Base-by-base conservation (phyloP, 2,888 invertebrate genomes). In the Notodonta ziczac region DNA sequence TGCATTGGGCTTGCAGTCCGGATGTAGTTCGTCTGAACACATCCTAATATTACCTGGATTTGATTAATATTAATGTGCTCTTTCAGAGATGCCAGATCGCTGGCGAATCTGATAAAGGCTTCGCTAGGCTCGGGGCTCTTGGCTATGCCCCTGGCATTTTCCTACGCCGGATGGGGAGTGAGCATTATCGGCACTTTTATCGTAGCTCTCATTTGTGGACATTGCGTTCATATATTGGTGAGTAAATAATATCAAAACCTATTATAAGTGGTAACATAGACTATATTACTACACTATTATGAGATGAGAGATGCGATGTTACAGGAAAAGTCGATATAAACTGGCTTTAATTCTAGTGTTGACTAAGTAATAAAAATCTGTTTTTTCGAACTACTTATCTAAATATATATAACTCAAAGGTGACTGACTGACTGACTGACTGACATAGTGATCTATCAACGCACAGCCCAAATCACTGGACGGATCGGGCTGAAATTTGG, bases 121-220 rank as follows among this genome's bases (percentile, higher is more conserved):
- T 94, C 94, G 0, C 90, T 97, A 46, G 97, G 97, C 0, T 97
- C 96, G 0, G 97, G 97, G 3, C 94, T 97, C 51, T 88, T 97
- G 56, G 96, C 97, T 5, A 95, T 97, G 89, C 96, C 97, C 0
- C 83, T 95, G 62, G 96, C 96, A 4, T 95, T 96, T 76, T 94
- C 95, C 53, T 95, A 96, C 83, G 94, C 96, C 13, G 97, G 97
- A 32, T 92, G 96, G 76, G 92, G 94, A 67, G 93, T 96, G 12
- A 96, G 96, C 6, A 86, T 95, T 9, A 80, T 94, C 10, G 95
- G 96, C 0, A 93, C 94, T 4, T 56, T 91, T 13, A 69, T 93
- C 57, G 89, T 94, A 62, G 91, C 90, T 12, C 82, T 87, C 53
- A 78, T 93, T 58, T 94, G 94, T 69, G 85, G 87, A 14, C 93